Evolutionary conservation across 2,888 invertebrate genomes (phyloP).

Genomic region (Athalia circularis): DNA sequence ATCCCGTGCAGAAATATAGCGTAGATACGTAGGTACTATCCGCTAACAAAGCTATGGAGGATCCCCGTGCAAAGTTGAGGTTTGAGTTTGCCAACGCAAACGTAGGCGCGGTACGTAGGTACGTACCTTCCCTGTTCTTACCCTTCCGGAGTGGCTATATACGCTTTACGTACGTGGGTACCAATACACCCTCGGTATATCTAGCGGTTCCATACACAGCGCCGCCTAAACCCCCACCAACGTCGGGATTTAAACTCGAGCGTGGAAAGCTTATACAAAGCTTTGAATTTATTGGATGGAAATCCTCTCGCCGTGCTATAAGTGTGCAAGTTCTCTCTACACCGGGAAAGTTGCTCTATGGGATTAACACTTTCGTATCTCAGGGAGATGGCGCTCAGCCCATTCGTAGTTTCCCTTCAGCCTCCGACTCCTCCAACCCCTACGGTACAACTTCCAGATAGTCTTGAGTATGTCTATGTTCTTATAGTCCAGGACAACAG

Average conservation of each 20-base stretch:
- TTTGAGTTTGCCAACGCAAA: no score
- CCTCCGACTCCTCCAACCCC: slow-evolving; percentile 9
- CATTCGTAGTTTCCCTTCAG: slow-evolving; percentile 57
- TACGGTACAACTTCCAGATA: slow-evolving; percentile 36
- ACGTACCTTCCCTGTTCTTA: neutral
- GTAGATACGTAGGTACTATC: no score
- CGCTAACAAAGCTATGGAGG: neutral
- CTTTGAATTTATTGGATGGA: slow-evolving; percentile 78
- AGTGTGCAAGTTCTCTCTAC: slow-evolving; percentile 70
- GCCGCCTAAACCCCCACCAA: slow-evolving; percentile 48
- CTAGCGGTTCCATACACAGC: slow-evolving; percentile 14
- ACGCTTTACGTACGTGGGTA: slow-evolving; percentile 21
- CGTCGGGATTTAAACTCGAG: slow-evolving; percentile 73
- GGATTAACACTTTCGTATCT: slow-evolving; percentile 79
- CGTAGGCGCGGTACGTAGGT: slow-evolving; percentile 2
- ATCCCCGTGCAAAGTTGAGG: neutral
- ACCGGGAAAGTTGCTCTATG: slow-evolving; percentile 75
- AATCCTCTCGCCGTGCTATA: slow-evolving; percentile 73
- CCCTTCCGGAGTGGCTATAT: no score
- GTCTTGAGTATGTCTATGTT: slow-evolving; percentile 33
- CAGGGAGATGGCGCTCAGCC: slow-evolving; percentile 61
- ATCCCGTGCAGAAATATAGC: neutral
- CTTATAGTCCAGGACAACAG: slow-evolving; percentile 39
- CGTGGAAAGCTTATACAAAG: slow-evolving; percentile 78
- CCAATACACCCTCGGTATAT: slow-evolving; percentile 13